Base-by-base conservation (phyloP, 2,113 vertebrate species). In the Campylorhamphus procurvoides region DNA sequence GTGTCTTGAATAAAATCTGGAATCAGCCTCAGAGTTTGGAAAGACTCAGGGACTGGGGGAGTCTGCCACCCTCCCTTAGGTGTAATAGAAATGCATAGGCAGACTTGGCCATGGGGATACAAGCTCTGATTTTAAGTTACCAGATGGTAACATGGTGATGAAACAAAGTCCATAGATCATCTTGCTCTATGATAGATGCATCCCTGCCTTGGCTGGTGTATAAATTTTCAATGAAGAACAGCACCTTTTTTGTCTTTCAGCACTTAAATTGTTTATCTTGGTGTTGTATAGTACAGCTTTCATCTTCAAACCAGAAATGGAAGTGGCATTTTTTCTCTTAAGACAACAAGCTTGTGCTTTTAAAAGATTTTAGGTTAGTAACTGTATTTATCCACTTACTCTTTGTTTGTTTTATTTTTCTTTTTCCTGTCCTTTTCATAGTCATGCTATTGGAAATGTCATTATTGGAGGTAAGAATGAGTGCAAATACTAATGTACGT, bases 351-450 rank as follows among this genome's bases (percentile, higher is more conserved):
- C 27, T 84, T 66, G 20, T 73, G n/a, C 29, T 78, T 85, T 87
- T 73, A 24, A 55, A 73, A 80, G 10, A 28, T 44, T 77, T 87
- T 37, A 31, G 69, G 42, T 95, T 78, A 73, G 87, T 73, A 46
- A 42, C 27, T 44, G 9, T 44, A 12, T 77, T 85, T 83, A 69
- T 20, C 23, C 10, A 31, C 18, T 12, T 82, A 58, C 22, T 68
- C 17, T 76, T 67, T 71, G 28, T 49, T 90, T 53, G 42, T n/a
- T 93, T 66, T 16, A 13, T 76, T 79, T 93, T 82, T 69, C 25
- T 78, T 96, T 31, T 56, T 85, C n/a, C 24, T 8, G 58, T 69
- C 12, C 5, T 35, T 62, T 76, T 76, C 6, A 3, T 68, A 71
- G 35, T 44, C 74, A 20, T 10, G 18, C 20, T 72, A 9, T 55